These are phyloP conservation scores for Gryllus longicercus DNA, from an alignment of 2,888 invertebrate species.

Conservation along the genomic window DNA sequence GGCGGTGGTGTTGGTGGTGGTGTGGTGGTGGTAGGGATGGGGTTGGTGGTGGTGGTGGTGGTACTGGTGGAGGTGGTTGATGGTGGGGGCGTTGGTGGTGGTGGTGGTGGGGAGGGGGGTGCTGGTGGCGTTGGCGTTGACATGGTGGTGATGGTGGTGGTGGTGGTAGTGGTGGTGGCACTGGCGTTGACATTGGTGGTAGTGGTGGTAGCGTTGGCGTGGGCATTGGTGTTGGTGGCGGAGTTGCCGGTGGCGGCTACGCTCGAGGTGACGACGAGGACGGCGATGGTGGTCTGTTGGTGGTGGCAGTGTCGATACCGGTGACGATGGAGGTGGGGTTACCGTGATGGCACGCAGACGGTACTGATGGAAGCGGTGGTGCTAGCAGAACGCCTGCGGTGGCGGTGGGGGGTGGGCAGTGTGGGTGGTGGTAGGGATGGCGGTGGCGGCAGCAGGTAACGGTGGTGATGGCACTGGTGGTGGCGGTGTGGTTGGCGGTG, in stretches of 20 bases:
- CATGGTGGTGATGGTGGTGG: too few species aligned
- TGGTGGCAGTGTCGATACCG: background rate
- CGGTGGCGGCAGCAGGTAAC: background rate
- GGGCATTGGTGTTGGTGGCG: background rate
- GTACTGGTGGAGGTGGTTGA: too few species aligned
- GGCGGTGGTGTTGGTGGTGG: background rate
- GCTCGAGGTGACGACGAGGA: background rate
- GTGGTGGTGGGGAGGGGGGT: too few species aligned
- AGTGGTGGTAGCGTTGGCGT: background rate
- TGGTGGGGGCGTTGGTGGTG: too few species aligned
- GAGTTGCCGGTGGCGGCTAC: background rate
- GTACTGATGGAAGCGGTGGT: background rate
- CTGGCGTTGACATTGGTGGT: too few species aligned
- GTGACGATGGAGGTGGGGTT: background rate
- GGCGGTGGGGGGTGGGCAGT: background rate
- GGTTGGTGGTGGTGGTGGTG: too few species aligned
- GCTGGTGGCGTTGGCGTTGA: too few species aligned
- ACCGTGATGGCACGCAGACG: background rate
- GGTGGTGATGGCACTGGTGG: background rate
- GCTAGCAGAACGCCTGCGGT: background rate
- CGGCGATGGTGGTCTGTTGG: background rate
- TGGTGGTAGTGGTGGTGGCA: too few species aligned
- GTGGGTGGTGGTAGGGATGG: background rate
- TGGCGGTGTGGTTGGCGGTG: background rate
- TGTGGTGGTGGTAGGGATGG: background rate